phyloP scores from a whole-genome alignment of 2,113 vertebrate genomes.

The Xiphophorus hellerii region DNA sequence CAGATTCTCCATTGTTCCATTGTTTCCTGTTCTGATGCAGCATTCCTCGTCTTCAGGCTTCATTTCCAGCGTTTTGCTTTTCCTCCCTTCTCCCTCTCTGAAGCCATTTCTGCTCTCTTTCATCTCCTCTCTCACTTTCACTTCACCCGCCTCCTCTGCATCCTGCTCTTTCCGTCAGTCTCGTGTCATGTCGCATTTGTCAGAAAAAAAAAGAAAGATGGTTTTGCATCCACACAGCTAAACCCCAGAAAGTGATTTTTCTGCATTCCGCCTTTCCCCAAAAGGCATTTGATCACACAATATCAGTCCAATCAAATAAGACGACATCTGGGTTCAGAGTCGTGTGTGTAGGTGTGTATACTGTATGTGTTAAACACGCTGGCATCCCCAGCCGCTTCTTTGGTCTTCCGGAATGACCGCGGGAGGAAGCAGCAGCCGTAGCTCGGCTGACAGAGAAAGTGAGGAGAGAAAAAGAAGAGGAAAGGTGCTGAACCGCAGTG shows the following conservation, averaged over 20 bases:
- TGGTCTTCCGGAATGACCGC: neutral
- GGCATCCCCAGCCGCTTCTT: constrained; percentile 9
- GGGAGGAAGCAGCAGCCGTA: constrained; percentile 4
- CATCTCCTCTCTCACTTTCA: constrained; percentile 7
- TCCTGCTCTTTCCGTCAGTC: neutral
- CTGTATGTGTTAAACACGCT: constrained; percentile 8
- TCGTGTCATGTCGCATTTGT: constrained; percentile 18
- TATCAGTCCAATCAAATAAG: constrained; percentile 33
- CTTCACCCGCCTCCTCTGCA: neutral
- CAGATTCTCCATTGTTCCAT: too few relatives aligned
- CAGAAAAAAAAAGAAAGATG: neutral
- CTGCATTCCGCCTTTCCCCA: constrained; percentile 5
- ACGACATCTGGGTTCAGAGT: constrained; percentile 21
- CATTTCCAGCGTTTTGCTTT: neutral
- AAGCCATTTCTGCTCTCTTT: neutral
- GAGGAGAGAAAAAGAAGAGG: neutral
- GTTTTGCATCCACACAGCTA: constrained; percentile 26
- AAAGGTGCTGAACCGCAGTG: constrained; percentile 12
- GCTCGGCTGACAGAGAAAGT: neutral
- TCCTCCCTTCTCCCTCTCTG: neutral
- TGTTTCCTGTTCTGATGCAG: neutral
- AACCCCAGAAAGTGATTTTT: constrained; percentile 19
- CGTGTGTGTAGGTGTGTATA: neutral
- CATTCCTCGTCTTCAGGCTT: neutral
- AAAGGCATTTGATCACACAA: constrained; percentile 41